Conservation (phyloP, 2,797 vertebrate genomes). For the Morus bassanus region DNA sequence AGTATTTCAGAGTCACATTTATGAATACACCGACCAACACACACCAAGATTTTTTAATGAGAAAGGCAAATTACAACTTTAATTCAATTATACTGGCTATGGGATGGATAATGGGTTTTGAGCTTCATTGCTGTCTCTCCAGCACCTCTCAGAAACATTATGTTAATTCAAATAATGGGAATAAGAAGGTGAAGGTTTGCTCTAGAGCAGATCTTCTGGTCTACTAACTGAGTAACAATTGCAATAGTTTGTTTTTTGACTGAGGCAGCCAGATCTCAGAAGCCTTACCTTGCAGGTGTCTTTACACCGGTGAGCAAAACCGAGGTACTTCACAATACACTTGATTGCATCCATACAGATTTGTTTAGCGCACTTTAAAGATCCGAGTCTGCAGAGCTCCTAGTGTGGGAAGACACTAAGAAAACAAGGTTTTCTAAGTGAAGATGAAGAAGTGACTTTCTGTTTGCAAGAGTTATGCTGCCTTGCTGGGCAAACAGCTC, state of each 20-base stretch:
- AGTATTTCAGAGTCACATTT: neutral
- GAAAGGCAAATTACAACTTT: neutral
- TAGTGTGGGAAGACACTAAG: neutral
- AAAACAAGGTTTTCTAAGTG: neutral
- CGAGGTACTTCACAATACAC: neutral
- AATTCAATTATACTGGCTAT: neutral
- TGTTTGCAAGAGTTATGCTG: slow-evolving; percentile 38
- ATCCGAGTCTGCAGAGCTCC: neutral
- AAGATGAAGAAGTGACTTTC: slow-evolving; percentile 21
- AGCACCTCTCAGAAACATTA: neutral
- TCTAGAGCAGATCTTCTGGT: neutral
- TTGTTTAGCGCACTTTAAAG: neutral
- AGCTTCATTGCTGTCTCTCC: neutral
- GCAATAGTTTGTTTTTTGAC: neutral
- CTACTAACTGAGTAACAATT: neutral
- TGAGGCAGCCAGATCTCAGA: neutral
- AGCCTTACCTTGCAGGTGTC: neutral
- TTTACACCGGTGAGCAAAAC: neutral
- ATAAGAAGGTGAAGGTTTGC: neutral
- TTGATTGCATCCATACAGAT: slow-evolving; percentile 6
- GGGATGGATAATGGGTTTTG: neutral
- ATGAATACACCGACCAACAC: neutral
- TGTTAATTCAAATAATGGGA: neutral
- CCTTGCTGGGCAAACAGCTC: slow-evolving; percentile 44
- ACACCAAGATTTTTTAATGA: neutral